These are phyloP conservation scores for Muntiacus reevesi DNA, from an alignment of 2,113 vertebrate genomes.

Conservation along the genomic window DNA sequence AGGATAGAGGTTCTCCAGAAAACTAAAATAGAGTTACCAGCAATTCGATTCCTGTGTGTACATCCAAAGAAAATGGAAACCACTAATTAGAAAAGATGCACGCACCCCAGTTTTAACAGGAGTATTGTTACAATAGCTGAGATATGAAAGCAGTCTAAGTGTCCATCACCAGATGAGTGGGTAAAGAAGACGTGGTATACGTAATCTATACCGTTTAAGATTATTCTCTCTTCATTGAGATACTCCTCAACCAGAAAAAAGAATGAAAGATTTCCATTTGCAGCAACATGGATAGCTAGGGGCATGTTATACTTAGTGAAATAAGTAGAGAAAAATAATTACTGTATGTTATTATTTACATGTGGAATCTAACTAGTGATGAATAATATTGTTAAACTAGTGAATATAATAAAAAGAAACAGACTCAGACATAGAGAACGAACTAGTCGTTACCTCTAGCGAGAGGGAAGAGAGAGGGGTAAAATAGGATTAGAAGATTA, in stretches of 20 bases:
- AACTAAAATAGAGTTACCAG: neutral
- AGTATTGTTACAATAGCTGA: neutral
- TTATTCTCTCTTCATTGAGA: neutral
- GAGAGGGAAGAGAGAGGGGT: neutral
- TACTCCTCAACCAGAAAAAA: neutral
- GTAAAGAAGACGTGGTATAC: neutral
- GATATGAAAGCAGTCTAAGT: neutral
- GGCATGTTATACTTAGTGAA: neutral
- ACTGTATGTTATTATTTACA: neutral
- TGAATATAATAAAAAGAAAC: neutral
- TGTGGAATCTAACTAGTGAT: neutral
- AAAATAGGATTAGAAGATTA: neutral
- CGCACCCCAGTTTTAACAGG: neutral
- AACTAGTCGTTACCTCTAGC: neutral
- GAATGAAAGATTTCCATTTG: neutral
- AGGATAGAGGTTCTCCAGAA: neutral
- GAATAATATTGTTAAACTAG: neutral
- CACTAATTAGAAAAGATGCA: neutral
- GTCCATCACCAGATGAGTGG: neutral
- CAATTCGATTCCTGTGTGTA: neutral
- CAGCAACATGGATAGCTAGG: neutral
- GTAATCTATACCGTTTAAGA: neutral
- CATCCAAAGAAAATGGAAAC: neutral
- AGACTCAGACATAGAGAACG: neutral
- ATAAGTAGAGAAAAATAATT: neutral